A percentile compares a stretch with the other conserved stretches of the same genome.
Conservation (phyloP, 2,797 vertebrate genomes). For the Sparus aurata region DNA sequence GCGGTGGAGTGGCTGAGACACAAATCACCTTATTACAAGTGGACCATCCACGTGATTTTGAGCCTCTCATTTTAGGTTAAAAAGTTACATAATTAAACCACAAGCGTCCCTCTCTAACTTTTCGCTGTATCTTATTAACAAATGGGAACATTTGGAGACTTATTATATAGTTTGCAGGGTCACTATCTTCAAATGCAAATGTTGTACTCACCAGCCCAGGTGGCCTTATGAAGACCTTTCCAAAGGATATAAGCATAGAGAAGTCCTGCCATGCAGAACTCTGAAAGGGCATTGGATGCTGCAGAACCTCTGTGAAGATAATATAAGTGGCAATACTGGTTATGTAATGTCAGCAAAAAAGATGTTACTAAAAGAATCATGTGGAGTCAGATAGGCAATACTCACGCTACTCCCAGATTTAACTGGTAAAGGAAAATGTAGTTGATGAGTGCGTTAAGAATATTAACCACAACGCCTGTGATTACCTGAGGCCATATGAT, state of each 20-base stretch:
- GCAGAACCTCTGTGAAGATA: constrained; percentile 89
- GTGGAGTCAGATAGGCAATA: constrained; percentile 47
- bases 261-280: constrained; percentile 85
- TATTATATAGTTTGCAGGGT: not conserved
- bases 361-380: not conserved
- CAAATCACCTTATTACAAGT: too few relatives aligned
- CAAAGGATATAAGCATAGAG: constrained; percentile 88
- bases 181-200: not conserved
- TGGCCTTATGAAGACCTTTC: constrained; percentile 89
- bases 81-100: not conserved
- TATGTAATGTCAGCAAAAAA: not conserved
- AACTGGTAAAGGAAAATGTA: constrained; percentile 87
- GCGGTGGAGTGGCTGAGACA: too few relatives aligned
- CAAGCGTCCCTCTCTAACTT: not conserved
- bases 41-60: too few relatives aligned
- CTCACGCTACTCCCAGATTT: constrained; percentile 92
- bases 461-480: constrained; percentile 88
- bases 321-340: not conserved
- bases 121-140: not conserved
- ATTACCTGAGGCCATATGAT: constrained; percentile 92
- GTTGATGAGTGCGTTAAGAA: constrained; percentile 90
- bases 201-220: constrained; percentile 89
- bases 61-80: too few relatives aligned
- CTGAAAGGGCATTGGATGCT: constrained; percentile 88
- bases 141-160: not conserved